Evolutionary conservation across 2,888 invertebrate species (phyloP), one percentile per base, ranked within the genome.

Genomic region (Troides oblongomaculatus): DNA sequence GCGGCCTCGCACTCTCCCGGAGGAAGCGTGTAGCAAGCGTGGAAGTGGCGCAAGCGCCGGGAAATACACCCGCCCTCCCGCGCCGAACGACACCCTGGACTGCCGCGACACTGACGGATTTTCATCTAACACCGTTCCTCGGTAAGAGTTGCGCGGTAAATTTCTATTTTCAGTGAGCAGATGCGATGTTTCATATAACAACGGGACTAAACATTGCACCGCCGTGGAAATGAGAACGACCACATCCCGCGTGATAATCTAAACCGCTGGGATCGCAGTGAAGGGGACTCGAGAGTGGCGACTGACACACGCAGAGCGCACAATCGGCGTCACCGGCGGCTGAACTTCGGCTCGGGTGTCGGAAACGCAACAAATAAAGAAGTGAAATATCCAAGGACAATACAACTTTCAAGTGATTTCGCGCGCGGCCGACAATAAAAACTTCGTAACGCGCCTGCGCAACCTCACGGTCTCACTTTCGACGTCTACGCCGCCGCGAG

Each of bases 391-490:
- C 89, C 92, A 92, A 92, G 92, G 91, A 92, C 92, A 91, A 88
- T 87, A 87, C 88, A 88, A 92, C 92, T 92, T 92, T 92, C 92
- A 89, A 92, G 88, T 89, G 91, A 92, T 92, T 92, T 92, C 92
- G 90, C 90, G 90, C 89, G 89, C 89, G 82, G 87, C 89, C 89
- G 88, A 90, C 90, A 89, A 88, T 90, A 91, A 92, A 90, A 92
- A 92, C 91, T 91, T 89, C 88, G 91, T 89, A 89, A 90, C 84
- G 83, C 85, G 89, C 78, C 89, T 90, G 90, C 90, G 92, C 92
- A 91, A 92, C 90, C 86, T 89, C 90, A 87, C 90, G 87, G 88
- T 87, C 87, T 89, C 85, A 89, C 91, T 90, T 89, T 90, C 90
- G 88, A 90, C 89, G 88, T 84, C 86, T 87, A 82, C 85, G 72